phyloP scores from a whole-genome alignment of 2,113 vertebrate genomes.

The Ameiurus melas region DNA sequence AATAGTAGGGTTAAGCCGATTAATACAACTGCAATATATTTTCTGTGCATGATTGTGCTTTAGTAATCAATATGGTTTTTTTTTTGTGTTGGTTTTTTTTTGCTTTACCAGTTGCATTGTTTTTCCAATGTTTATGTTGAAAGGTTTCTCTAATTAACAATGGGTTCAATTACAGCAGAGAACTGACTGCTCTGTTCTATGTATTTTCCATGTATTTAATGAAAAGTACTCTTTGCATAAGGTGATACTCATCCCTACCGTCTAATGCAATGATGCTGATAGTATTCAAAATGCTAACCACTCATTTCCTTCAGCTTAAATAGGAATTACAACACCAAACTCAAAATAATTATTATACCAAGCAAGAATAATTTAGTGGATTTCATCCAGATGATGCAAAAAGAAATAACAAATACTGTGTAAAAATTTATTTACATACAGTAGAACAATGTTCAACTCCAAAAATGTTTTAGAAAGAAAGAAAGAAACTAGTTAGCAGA shows the following conservation, averaged over 20 bases:
- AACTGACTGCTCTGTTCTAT: slow-evolving; percentile 12
- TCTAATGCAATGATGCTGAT: neutral
- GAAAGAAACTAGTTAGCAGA: neutral
- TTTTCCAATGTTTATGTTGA: slow-evolving; percentile 24
- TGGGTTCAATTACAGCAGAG: slow-evolving; percentile 41
- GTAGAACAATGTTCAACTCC: neutral
- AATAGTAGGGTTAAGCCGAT: slow-evolving; percentile 29
- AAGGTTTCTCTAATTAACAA: slow-evolving; percentile 32
- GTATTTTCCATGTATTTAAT: slow-evolving; percentile 17
- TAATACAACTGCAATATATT: slow-evolving; percentile 55
- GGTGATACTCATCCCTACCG: slow-evolving; percentile 40
- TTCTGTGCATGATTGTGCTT: slow-evolving; percentile 44
- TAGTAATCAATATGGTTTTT: slow-evolving; percentile 55
- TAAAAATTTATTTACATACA: neutral
- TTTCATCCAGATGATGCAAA: neutral
- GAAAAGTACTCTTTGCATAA: slow-evolving; percentile 34
- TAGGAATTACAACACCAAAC: neutral
- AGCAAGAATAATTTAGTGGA: neutral
- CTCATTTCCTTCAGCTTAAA: neutral
- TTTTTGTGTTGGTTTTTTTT: neutral
- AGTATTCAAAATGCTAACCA: neutral
- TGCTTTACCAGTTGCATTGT: slow-evolving; percentile 29
- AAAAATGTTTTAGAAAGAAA: neutral
- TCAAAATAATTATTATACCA: neutral
- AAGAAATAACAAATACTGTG: neutral